These are phyloP conservation scores for Bos taurus DNA, from an alignment of 2,113 vertebrate genomes.

Conservation along the genomic window DNA sequence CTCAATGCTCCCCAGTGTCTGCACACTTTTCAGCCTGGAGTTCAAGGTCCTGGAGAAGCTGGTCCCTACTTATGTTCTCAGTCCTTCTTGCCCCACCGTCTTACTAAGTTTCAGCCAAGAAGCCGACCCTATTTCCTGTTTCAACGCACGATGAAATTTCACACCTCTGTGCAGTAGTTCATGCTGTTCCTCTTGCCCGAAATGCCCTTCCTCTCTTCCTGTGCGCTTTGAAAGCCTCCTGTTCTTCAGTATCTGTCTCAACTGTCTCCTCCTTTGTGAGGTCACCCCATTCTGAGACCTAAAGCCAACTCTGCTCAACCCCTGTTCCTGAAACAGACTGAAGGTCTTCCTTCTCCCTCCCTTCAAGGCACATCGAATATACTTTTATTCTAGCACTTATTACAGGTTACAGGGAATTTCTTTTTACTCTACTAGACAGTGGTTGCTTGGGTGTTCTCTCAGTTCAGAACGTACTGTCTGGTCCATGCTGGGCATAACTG, in stretches of 20 bases:
- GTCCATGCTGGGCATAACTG: not conserved
- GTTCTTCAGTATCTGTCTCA: not conserved
- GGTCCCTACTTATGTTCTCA: not conserved
- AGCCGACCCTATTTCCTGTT: not conserved
- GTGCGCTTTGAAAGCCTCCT: not conserved
- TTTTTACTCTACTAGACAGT: not conserved
- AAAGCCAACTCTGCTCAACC: fast-evolving
- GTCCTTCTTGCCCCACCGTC: not conserved
- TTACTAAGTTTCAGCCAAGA: too few species aligned
- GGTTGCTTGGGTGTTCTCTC: not conserved
- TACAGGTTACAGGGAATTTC: not conserved
- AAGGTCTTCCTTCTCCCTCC: not conserved
- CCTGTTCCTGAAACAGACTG: too few species aligned
- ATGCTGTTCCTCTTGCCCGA: not conserved
- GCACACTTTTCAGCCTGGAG: not conserved
- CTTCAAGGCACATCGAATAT: too few species aligned
- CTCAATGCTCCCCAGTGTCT: not conserved
- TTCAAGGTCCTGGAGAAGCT: not conserved
- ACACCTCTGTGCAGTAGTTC: not conserved
- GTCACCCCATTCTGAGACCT: not conserved
- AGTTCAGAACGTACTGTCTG: not conserved
- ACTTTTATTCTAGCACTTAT: not conserved
- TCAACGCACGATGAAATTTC: not conserved
- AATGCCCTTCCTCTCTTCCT: not conserved
- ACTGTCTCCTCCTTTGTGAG: not conserved